A percentile compares a stretch with the other conserved stretches of the same genome.
Conservation (phyloP, 2,113 vertebrate species). For the Oncorhynchus keta region DNA sequence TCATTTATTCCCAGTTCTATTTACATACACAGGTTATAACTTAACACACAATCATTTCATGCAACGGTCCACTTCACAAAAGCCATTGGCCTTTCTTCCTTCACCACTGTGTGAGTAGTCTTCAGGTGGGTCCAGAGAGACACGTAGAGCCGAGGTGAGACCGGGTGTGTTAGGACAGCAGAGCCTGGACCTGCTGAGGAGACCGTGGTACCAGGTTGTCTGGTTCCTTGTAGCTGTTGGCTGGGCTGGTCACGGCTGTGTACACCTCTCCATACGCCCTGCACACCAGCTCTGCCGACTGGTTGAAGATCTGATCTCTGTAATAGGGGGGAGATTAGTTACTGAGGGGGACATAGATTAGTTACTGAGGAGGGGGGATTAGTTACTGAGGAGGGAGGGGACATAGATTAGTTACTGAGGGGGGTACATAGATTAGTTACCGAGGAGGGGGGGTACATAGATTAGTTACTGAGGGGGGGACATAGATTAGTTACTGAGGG, state of each 20-base stretch:
- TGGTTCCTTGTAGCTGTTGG: slow-evolving; percentile 84
- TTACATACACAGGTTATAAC: slow-evolving; percentile 30
- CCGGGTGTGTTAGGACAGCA: slow-evolving; percentile 80
- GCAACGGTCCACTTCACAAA: background rate
- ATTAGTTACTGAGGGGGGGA: too few species aligned
- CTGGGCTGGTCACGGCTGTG: slow-evolving; percentile 81
- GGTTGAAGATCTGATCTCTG: slow-evolving; percentile 93
- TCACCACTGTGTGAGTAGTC: too few species aligned
- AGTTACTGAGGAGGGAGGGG: too few species aligned
- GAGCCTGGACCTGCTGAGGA: slow-evolving; percentile 88
- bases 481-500: too few species aligned
- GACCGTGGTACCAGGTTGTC: slow-evolving; percentile 85
- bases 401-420: too few species aligned
- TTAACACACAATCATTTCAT: slow-evolving; percentile 37
- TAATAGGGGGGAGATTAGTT: background rate
- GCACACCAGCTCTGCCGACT: slow-evolving; percentile 92
- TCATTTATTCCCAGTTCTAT: background rate
- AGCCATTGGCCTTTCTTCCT: too few species aligned
- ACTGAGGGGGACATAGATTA: too few species aligned
- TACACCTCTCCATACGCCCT: slow-evolving; percentile 90
- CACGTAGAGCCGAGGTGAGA: background rate
- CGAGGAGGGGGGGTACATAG: too few species aligned
- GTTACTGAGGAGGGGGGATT: too few species aligned
- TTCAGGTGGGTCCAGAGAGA: too few species aligned
- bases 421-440: too few species aligned